A percentile compares a stretch with the other conserved stretches of the same genome.
Evolutionary conservation across 2,113 vertebrate species (phyloP).

Genomic region (Barbus barbus): DNA sequence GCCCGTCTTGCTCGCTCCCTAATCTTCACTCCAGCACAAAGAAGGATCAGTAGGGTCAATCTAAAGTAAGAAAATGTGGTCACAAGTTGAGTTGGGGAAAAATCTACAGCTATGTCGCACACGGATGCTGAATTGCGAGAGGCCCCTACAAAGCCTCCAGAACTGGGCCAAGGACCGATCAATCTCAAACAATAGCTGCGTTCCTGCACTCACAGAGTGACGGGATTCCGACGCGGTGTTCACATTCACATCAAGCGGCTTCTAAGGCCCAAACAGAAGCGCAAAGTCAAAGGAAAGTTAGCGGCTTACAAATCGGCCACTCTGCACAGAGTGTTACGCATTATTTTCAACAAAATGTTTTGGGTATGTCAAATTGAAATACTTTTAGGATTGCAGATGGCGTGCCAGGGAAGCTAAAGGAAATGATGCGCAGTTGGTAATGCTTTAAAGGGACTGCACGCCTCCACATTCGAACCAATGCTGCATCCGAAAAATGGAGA

Average conservation of each 20-base stretch:
- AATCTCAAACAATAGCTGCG: slow-evolving; percentile 59
- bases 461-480: not conserved
- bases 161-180: slow-evolving; percentile 72
- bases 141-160: slow-evolving; percentile 66
- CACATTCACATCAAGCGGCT: slow-evolving; percentile 11
- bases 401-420: slow-evolving; percentile 13
- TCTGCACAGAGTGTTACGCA: not conserved
- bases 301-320: slow-evolving; percentile 26
- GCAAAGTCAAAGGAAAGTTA: slow-evolving; percentile 49
- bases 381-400: slow-evolving; percentile 7
- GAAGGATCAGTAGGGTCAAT: slow-evolving; percentile 75
- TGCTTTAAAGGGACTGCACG: not conserved
- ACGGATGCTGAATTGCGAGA: slow-evolving; percentile 54
- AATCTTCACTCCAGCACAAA: slow-evolving; percentile 70
- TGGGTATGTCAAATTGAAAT: slow-evolving; percentile 25
- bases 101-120: slow-evolving; percentile 58
- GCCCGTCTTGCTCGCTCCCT: slow-evolving; percentile 58
- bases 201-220: slow-evolving; percentile 48
- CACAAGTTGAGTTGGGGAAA: slow-evolving; percentile 58
- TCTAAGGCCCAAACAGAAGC: slow-evolving; percentile 13
- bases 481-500: not conserved
- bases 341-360: slow-evolving; percentile 29
- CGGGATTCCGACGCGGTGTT: slow-evolving; percentile 25
- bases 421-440: not conserved
- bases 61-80: slow-evolving; percentile 70